Base-by-base conservation (phyloP, 2,797 vertebrate genomes). In the Pseudocheirus occidentalis region DNA sequence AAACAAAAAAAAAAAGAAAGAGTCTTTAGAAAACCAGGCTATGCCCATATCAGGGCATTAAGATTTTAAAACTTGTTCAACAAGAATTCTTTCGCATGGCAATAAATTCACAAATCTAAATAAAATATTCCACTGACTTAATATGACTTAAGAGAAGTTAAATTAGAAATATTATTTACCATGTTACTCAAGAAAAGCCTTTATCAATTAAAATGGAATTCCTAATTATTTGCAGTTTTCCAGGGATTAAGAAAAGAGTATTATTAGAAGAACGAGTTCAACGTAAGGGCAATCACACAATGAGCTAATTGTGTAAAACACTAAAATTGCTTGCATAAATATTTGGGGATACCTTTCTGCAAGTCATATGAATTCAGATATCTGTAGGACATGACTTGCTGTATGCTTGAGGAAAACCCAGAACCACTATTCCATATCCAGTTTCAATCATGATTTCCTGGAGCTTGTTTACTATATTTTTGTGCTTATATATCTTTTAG, bases 71-170 rank as follows among this genome's bases (percentile, higher is more conserved):
- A 66, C 96, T 92, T 92, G 46, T 96, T 54, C 52, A 66, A 81
- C 12, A 12, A 89, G 53, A 96, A 93, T 50, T 95, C 92, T 87
- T 16, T 66, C 95, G 92, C 10, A 2, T 95, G 91, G 90, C 91
- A 90, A 93, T 91, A 92, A 97, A 96, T 95, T 66, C 55, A 91
- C 16, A 95, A 95, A 96, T 94, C 94, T 52, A 95, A 94, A 92
- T 92, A 92, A 0, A 95, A 56, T 89, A 98, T 95, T 27, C 93
- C 55, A 95, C 14, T 95, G 40, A 94, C 5, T n/a, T 66, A 66
- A n/a, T 91, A 95, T 95, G 40, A 94, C 27, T 96, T 96, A n/a
- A 73, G 87, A 95, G 87, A 96, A 92, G 53, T 91, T 16, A 96
- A 91, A 53, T 91, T 21, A 89, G 34, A 93, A 89, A 91, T 2